phyloP scores from a whole-genome alignment of 2,888 invertebrate genomes.

The Pammene aurita region DNA sequence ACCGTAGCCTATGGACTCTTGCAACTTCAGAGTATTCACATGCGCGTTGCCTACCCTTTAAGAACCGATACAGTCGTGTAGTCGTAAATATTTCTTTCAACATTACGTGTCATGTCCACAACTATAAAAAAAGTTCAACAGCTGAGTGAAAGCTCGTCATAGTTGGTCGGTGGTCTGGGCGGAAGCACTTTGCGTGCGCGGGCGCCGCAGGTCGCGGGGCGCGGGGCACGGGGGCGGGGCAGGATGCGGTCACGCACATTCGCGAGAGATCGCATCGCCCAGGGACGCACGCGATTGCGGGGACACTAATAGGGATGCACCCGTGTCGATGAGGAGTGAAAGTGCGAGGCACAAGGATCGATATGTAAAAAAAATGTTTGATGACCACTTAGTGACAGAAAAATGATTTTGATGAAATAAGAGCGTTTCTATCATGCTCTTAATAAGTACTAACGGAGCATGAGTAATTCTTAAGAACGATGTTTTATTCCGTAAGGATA shows the following conservation, averaged over 20 bases:
- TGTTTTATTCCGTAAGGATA: no score
- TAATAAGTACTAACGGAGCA: no score
- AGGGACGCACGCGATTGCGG: conserved; percentile 49
- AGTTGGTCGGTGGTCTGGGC: conserved; percentile 47
- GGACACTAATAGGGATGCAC: conserved; percentile 28
- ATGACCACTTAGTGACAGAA: no score
- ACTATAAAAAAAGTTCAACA: neutral
- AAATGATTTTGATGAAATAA: no score
- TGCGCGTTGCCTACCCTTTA: no score
- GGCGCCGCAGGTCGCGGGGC: conserved; percentile 47
- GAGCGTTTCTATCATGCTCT: no score
- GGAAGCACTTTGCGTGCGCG: conserved; percentile 61
- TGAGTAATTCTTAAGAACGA: no score
- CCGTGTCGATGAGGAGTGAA: conserved; percentile 22
- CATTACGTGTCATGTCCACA: neutral
- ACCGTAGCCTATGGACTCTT: no score
- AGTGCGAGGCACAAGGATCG: neutral
- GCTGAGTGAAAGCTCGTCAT: conserved; percentile 35
- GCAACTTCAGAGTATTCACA: no score
- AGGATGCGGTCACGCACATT: conserved; percentile 76
- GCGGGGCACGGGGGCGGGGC: conserved; percentile 46
- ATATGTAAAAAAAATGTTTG: neutral
- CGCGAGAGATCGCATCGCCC: conserved; percentile 68
- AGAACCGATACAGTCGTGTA: no score
- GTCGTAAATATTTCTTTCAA: neutral